A percentile compares a stretch with the other conserved stretches of the same genome.
These are phyloP conservation scores for Equus quagga DNA, from an alignment of 2,113 vertebrate species.

Conservation along the genomic window DNA sequence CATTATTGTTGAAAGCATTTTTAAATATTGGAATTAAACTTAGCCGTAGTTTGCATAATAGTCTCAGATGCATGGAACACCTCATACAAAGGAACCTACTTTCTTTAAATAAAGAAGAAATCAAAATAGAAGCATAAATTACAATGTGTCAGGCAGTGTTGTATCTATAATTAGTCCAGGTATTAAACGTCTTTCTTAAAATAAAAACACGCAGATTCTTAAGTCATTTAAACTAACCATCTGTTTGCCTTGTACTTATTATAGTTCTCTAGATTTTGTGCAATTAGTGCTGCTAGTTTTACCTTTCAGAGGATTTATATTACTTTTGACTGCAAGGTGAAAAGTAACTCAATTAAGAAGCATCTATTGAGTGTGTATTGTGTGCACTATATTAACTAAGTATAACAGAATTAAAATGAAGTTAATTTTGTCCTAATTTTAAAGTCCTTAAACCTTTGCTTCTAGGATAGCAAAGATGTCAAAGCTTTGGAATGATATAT, in stretches of 20 bases:
- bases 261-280: constrained; percentile 45
- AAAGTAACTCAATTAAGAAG: constrained; percentile 52
- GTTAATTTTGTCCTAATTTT: constrained; percentile 41
- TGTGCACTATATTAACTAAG: background rate
- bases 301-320: constrained; percentile 33
- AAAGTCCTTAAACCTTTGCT: background rate
- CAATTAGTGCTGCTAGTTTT: constrained; percentile 40
- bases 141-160: constrained; percentile 61
- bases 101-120: constrained; percentile 73
- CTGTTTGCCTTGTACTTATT: constrained; percentile 68
- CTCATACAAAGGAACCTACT: constrained; percentile 56
- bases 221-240: constrained; percentile 69
- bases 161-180: constrained; percentile 68
- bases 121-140: constrained; percentile 76
- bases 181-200: constrained; percentile 74
- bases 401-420: background rate
- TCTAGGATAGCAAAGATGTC: background rate
- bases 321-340: constrained; percentile 10
- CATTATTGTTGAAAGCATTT: constrained; percentile 24
- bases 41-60: constrained; percentile 51
- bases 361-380: background rate
- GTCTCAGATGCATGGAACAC: background rate
- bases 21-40: constrained; percentile 60
- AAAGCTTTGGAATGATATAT: background rate
- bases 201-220: constrained; percentile 68